Evolutionary conservation across 2,797 vertebrate species (phyloP).

Genomic region (Hafferia zeledoni): DNA sequence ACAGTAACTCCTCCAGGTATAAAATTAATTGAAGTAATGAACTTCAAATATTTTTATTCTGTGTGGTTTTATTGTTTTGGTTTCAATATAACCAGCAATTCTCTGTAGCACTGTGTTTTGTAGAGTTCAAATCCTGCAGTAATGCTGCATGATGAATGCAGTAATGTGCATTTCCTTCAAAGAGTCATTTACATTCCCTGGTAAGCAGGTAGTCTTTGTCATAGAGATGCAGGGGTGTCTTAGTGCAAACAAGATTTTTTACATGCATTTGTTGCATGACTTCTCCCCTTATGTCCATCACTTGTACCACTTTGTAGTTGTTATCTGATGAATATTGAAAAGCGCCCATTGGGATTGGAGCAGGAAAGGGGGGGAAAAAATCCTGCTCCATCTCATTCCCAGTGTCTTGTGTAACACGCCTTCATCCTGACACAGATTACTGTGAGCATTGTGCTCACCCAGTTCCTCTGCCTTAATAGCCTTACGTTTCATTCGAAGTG

Average conservation of each 20-base stretch:
- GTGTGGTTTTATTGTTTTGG: background rate
- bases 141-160: background rate
- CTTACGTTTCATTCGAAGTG: conserved; percentile 29
- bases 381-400: background rate
- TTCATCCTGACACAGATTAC: conserved; percentile 60
- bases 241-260: background rate
- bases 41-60: conserved; percentile 13
- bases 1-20: conserved; percentile 21
- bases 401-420: background rate
- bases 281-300: background rate
- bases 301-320: conserved; percentile 1
- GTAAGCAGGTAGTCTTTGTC: conserved; percentile 14
- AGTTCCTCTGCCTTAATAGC: conserved; percentile 66
- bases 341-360: background rate
- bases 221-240: background rate
- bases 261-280: background rate
- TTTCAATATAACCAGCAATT: background rate
- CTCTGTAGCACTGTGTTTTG: background rate
- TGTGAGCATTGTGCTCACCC: conserved; percentile 32
- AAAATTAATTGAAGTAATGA: conserved; percentile 28
- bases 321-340: background rate
- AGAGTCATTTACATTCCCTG: conserved; percentile 1
- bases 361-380: background rate
- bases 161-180: conserved; percentile 16
- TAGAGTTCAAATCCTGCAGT: background rate